Percentiles rank a stretch among this genome's conserved stretches.
These are phyloP conservation scores for Philopedon plagiatum DNA, from an alignment of 2,888 invertebrate species.

Conservation along the genomic window DNA sequence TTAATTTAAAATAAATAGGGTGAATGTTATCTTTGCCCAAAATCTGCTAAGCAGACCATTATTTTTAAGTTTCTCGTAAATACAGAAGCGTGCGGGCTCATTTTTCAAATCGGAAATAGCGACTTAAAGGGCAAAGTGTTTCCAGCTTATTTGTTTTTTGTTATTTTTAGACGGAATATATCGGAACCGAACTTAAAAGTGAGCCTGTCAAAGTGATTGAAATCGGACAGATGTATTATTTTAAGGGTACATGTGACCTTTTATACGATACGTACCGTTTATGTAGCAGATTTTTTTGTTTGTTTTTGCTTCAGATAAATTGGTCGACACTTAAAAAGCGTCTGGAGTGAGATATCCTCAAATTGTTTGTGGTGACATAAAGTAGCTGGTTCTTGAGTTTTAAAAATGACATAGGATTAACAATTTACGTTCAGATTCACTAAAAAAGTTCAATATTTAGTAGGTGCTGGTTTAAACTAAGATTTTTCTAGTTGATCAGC, in stretches of 20 bases:
- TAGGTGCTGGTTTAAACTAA: too few species aligned
- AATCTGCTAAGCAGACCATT: not conserved
- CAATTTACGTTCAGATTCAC: not conserved
- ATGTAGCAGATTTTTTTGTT: conserved; percentile 48
- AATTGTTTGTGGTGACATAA: conserved; percentile 38
- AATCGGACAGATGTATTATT: conserved; percentile 68
- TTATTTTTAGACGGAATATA: conserved; percentile 63
- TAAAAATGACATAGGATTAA: not conserved
- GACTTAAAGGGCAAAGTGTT: conserved; percentile 49
- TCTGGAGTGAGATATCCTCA: conserved; percentile 30
- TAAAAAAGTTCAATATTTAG: too few species aligned
- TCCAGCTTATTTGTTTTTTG: conserved; percentile 59
- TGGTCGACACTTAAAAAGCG: conserved; percentile 42
- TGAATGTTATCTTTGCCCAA: not conserved
- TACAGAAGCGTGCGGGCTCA: conserved; percentile 61
- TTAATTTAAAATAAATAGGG: not conserved
- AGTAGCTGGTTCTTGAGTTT: conserved; percentile 2
- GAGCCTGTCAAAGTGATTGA: conserved; percentile 66
- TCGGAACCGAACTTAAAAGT: conserved; percentile 57
- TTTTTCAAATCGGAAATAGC: conserved; percentile 62
- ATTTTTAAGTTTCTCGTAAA: conserved; percentile 45
- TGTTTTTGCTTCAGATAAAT: conserved; percentile 44
- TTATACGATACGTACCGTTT: conserved; percentile 38
- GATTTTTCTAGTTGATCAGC: too few species aligned
- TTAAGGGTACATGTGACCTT: conserved; percentile 66